These are phyloP conservation scores for Digitonthophagus gazella DNA, from an alignment of 2,888 invertebrate genomes.

Conservation along the genomic window DNA sequence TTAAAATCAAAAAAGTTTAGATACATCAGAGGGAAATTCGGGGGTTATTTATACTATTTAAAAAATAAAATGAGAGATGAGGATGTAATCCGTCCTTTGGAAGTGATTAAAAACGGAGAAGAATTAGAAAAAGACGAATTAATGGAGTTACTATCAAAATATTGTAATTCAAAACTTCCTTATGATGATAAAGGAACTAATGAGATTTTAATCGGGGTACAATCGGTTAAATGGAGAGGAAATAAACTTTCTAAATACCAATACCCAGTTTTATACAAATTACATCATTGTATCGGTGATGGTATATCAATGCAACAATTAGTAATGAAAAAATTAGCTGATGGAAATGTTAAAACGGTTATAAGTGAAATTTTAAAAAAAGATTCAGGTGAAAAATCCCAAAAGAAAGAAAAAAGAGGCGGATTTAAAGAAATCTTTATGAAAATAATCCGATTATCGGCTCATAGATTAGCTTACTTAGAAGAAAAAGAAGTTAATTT, in stretches of 20 bases:
- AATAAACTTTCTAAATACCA: conserved; percentile 2
- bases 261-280: conserved; percentile 18
- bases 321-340: conserved; percentile 6
- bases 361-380: background rate
- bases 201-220: conserved; percentile 16
- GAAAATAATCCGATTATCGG: conserved; percentile 11
- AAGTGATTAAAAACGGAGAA: background rate
- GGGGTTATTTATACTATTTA: conserved; percentile 15
- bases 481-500: conserved; percentile 10
- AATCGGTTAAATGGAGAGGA: conserved; percentile 14
- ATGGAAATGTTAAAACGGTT: conserved; percentile 4
- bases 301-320: conserved; percentile 16
- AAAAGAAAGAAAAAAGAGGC: background rate
- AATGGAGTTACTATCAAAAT: conserved; percentile 1
- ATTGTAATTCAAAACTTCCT: conserved; percentile 16
- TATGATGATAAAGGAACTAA: conserved; percentile 17
- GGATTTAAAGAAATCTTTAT: background rate
- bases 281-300: conserved; percentile 21
- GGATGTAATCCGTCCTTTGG: conserved; percentile 8
- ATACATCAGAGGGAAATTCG: conserved; percentile 5
- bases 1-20: conserved; percentile 13
- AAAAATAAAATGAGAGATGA: conserved; percentile 7
- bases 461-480: conserved; percentile 12
- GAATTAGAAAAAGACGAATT: conserved; percentile 16
- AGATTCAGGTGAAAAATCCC: background rate